Evolutionary conservation across 2,113 vertebrate species (phyloP).

Genomic region (Lophotis ruficrista): DNA sequence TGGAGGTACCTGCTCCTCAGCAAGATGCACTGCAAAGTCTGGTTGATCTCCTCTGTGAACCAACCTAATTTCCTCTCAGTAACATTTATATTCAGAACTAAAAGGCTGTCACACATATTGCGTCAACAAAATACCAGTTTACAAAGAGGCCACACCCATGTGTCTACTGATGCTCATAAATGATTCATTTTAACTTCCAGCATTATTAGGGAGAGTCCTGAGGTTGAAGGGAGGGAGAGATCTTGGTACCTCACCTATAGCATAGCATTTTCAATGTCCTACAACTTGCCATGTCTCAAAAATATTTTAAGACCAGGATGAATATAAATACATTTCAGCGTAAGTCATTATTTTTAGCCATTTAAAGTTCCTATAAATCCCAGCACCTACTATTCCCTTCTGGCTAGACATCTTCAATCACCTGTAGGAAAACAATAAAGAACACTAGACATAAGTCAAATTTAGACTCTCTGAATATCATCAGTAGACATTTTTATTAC

Average conservation of each 20-base stretch:
- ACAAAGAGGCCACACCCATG: conserved; percentile 58
- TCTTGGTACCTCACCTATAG: background rate
- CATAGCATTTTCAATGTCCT: background rate
- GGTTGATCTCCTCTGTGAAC: conserved; percentile 8
- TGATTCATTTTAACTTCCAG: conserved; percentile 66
- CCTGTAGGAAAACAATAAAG: background rate
- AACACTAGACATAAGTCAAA: background rate
- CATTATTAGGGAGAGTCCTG: conserved; percentile 49
- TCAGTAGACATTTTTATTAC: background rate
- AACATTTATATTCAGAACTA: conserved; percentile 68
- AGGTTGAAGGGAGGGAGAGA: background rate
- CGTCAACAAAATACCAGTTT: conserved; percentile 63
- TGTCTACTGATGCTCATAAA: conserved; percentile 70
- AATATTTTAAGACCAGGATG: background rate
- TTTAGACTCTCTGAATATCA: background rate
- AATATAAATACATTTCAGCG: background rate
- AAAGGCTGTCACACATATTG: conserved; percentile 56
- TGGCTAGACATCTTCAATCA: background rate
- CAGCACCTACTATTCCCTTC: background rate
- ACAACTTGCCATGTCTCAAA: background rate
- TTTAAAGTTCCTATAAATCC: background rate
- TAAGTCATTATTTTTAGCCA: background rate
- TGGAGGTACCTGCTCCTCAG: background rate
- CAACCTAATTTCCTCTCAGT: conserved; percentile 48
- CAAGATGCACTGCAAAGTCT: background rate